Base-by-base conservation (phyloP, 92 coral and sea anemone species). In the Umimayanthus chanpuru region DNA sequence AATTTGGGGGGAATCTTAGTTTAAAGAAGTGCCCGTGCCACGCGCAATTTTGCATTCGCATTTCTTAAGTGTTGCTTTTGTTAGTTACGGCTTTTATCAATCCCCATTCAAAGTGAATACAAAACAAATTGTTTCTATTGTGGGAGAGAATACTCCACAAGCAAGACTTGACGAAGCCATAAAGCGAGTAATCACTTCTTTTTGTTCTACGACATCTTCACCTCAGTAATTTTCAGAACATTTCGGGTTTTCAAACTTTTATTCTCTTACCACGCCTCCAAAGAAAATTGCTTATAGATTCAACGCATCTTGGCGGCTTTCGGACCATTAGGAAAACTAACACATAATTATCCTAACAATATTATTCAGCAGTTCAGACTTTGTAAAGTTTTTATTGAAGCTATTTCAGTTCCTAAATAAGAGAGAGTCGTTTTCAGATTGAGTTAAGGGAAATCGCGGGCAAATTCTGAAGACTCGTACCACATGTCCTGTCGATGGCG, bases 71-170 rank as follows among this genome's bases (percentile, higher is more conserved):
- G 76, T 83, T 71, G 26, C 20, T 78, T 83, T 83, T 83, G 87
- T 83, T 70, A 29, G 40, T 20, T 18, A 44, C 25, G 4, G 44
- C 66, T 70, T 68, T 83, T 83, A 72, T 70, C 78, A 67, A 70
- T 83, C 26, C 66, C 65, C 76, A 83, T 83, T 83, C 78, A 83
- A 71, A 67, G 0, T 68, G 43, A 71, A 68, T 44, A 83, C 87
- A 83, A 83, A 83, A 70, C 87, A 70, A 83, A 70, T 83, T 83
- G 77, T 44, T 71, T 83, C 40, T 68, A 68, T 83, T 83, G 87
- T 83, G 28, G 87, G 16, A 83, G 67, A 83, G 87, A 83, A 83
- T 83, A 83, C 87, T 71, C 65, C 41, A 40, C 15, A 53, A 70
- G 78, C 64, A 29, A 14, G 77, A 26, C 43, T n/a, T 70, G 61